Percentiles rank a stretch among this genome's conserved stretches.
Evolutionary conservation across 2,113 vertebrate genomes (phyloP).

Genomic region (Chaetodon trifascialis): DNA sequence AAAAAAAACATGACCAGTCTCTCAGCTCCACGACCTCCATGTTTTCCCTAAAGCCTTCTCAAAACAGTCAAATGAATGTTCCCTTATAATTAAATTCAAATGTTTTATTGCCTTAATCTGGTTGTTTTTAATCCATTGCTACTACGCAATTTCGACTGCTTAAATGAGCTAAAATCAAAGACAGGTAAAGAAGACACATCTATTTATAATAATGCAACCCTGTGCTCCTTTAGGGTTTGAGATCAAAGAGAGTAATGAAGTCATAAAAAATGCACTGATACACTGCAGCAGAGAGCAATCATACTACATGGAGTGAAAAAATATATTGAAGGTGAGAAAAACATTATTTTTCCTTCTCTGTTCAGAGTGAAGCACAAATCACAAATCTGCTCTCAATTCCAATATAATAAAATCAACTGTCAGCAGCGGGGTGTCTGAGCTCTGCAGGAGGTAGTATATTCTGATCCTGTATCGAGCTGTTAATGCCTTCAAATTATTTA

Average conservation of each 20-base stretch:
- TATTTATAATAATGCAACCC: conserved; percentile 52
- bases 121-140: conserved; percentile 17
- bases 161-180: conserved; percentile 55
- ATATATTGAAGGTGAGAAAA: conserved; percentile 11
- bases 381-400: conserved; percentile 31
- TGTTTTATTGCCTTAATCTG: not conserved
- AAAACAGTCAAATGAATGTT: not conserved
- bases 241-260: conserved; percentile 69
- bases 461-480: conserved; percentile 21
- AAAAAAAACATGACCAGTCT: not conserved
- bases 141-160: conserved; percentile 15
- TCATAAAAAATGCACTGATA: conserved; percentile 24
- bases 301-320: not conserved
- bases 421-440: conserved; percentile 10
- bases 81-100: not conserved
- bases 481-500: conserved; percentile 38
- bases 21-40: not conserved
- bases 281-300: not conserved
- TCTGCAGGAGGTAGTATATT: conserved; percentile 32
- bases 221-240: conserved; percentile 36
- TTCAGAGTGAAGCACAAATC: conserved; percentile 25
- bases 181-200: conserved; percentile 30
- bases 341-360: not conserved
- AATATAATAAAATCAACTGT: conserved; percentile 31
- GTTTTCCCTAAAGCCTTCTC: not conserved